Evolutionary conservation across 2,888 invertebrate genomes (phyloP).

Genomic region (Pseudeuparius sepicola): DNA sequence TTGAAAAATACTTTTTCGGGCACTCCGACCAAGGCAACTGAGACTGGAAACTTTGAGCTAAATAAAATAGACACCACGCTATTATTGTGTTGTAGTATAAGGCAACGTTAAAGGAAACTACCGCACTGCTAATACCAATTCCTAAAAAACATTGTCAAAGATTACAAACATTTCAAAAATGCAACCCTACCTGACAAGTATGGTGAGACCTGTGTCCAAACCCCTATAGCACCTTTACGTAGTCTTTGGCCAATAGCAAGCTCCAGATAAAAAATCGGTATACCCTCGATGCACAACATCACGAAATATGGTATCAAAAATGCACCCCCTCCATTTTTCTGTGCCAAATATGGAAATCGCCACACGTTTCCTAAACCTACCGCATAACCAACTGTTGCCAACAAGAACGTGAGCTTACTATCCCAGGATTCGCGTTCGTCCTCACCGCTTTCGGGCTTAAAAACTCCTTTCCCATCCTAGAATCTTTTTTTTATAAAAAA

Average conservation of each 20-base stretch:
- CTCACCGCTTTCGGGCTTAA: slow-evolving; percentile 42
- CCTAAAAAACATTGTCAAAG: slow-evolving; percentile 40
- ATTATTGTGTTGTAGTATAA: slow-evolving; percentile 97
- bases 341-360: slow-evolving; percentile 91
- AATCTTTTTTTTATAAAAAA: slow-evolving; percentile 11
- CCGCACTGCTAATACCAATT: slow-evolving; percentile 87
- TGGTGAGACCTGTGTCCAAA: slow-evolving; percentile 90
- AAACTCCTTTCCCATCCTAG: slow-evolving; percentile 47
- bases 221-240: slow-evolving; percentile 88
- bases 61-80: slow-evolving; percentile 94
- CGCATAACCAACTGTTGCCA: slow-evolving; percentile 85
- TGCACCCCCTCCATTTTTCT: slow-evolving; percentile 94
- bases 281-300: slow-evolving; percentile 88
- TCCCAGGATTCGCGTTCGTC: slow-evolving; percentile 88
- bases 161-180: not conserved
- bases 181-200: slow-evolving; percentile 52
- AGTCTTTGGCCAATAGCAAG: slow-evolving; percentile 89
- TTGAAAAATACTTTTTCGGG: slow-evolving; percentile 70
- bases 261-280: slow-evolving; percentile 93
- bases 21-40: slow-evolving; percentile 89
- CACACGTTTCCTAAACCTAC: slow-evolving; percentile 92
- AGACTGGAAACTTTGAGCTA: slow-evolving; percentile 86
- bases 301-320: slow-evolving; percentile 94
- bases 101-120: slow-evolving; percentile 93
- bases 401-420: slow-evolving; percentile 80